Conservation (phyloP, 2,888 invertebrate species). For the Parnassius glacialis region DNA sequence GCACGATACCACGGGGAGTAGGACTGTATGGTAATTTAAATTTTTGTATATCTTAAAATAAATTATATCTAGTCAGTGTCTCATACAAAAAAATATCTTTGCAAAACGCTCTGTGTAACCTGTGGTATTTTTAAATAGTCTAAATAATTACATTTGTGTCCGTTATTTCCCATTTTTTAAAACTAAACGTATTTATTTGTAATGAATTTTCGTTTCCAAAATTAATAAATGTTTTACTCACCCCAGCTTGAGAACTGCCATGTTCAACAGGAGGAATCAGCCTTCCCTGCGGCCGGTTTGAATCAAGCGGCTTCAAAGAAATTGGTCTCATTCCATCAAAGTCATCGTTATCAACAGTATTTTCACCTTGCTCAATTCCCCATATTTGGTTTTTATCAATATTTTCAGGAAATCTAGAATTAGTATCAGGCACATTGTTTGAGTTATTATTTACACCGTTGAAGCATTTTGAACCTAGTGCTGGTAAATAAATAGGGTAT, state of each 20-base stretch:
- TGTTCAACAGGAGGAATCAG: slow-evolving; percentile 46
- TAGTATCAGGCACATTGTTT: neutral
- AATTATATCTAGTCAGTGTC: too few relatives aligned
- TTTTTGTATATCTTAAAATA: too few relatives aligned
- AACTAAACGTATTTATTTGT: too few relatives aligned
- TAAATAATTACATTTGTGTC: too few relatives aligned
- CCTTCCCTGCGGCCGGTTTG: slow-evolving; percentile 31
- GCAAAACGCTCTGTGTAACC: too few relatives aligned
- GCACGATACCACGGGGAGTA: too few relatives aligned
- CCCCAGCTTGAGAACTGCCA: slow-evolving; percentile 43
- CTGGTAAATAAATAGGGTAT: neutral
- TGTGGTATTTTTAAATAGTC: too few relatives aligned
- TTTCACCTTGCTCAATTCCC: slow-evolving; percentile 44
- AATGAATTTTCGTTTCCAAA: too few relatives aligned
- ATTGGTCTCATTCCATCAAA: slow-evolving; percentile 56
- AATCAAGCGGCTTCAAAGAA: slow-evolving; percentile 45
- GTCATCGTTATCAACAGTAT: slow-evolving; percentile 37
- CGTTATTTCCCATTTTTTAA: too few relatives aligned
- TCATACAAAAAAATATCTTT: too few relatives aligned
- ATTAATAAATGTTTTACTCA: slow-evolving; percentile 27
- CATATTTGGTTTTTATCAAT: slow-evolving; percentile 49
- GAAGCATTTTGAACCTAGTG: neutral
- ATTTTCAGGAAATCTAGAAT: slow-evolving; percentile 43
- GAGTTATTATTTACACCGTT: neutral
- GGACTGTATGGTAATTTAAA: too few relatives aligned